phyloP scores from a whole-genome alignment of 2,113 vertebrate genomes.

The Sus scrofa region DNA sequence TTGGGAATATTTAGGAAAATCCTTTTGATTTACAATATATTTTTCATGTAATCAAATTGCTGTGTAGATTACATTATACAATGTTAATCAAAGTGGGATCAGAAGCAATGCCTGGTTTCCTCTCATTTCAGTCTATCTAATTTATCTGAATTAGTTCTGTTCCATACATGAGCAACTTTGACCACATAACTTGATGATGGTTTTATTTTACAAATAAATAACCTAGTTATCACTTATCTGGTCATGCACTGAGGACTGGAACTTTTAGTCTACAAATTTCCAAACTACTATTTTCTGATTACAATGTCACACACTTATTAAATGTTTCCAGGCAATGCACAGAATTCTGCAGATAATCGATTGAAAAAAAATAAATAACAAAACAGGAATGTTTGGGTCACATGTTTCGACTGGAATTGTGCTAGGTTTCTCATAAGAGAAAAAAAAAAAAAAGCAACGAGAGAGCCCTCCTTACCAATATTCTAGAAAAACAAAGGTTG shows the following conservation, averaged over 20 bases:
- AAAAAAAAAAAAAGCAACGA: neutral
- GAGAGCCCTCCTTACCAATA: neutral
- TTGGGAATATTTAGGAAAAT: neutral
- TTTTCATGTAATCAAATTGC: neutral
- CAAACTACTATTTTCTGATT: neutral
- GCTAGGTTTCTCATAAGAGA: neutral
- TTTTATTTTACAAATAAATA: conserved; percentile 30
- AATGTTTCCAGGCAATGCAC: neutral
- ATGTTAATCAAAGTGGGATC: neutral
- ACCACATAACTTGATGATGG: neutral
- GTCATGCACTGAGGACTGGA: neutral
- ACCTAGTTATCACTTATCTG: neutral
- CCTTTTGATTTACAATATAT: neutral
- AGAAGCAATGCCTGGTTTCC: neutral
- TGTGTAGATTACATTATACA: neutral
- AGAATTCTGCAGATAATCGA: neutral
- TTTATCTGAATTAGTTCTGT: neutral
- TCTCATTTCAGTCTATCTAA: neutral
- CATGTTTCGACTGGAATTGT: neutral
- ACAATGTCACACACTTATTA: neutral
- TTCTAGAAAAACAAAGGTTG: neutral
- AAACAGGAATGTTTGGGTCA: neutral
- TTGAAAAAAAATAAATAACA: neutral
- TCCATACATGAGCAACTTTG: neutral
- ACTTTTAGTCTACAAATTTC: neutral